These are phyloP conservation scores for Amphipoea lucens DNA, from an alignment of 2,888 invertebrate species.

Conservation along the genomic window DNA sequence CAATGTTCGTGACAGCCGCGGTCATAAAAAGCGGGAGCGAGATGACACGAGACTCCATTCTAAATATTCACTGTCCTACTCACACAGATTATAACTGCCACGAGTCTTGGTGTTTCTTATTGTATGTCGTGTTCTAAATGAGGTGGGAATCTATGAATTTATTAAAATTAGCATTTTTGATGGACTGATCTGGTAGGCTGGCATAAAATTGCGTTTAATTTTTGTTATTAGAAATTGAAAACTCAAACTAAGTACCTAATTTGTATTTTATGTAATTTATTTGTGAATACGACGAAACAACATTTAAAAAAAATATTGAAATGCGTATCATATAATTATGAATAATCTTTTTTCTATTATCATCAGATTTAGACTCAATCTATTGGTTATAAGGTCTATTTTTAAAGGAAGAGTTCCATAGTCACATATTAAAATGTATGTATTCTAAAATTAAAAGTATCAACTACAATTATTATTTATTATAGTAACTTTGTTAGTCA, in stretches of 20 bases:
- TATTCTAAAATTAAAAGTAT: background rate
- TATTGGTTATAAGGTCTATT: background rate
- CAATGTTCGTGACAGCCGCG: background rate
- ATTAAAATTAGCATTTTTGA: slow-evolving; percentile 47
- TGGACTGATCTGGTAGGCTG: slow-evolving; percentile 45
- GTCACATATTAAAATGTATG: background rate
- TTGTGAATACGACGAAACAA: background rate
- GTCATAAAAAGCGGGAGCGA: background rate
- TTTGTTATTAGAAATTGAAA: slow-evolving; percentile 2
- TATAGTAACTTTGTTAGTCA: slow-evolving; percentile 14
- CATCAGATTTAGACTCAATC: background rate
- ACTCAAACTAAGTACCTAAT: background rate
- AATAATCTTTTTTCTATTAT: background rate
- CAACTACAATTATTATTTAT: background rate
- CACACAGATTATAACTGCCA: background rate
- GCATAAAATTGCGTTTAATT: slow-evolving; percentile 7
- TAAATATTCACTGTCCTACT: slow-evolving; percentile 3
- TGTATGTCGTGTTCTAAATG: slow-evolving; percentile 9
- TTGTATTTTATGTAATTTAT: slow-evolving; percentile 13
- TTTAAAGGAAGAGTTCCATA: slow-evolving; percentile 8
- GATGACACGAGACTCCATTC: slow-evolving; percentile 2
- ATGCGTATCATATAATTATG: background rate
- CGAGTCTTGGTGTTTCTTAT: background rate
- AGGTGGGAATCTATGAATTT: slow-evolving; percentile 56
- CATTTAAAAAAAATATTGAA: background rate